phyloP scores from a whole-genome alignment of 1,140 invertebrate genomes.

The Pissodes strobi region DNA sequence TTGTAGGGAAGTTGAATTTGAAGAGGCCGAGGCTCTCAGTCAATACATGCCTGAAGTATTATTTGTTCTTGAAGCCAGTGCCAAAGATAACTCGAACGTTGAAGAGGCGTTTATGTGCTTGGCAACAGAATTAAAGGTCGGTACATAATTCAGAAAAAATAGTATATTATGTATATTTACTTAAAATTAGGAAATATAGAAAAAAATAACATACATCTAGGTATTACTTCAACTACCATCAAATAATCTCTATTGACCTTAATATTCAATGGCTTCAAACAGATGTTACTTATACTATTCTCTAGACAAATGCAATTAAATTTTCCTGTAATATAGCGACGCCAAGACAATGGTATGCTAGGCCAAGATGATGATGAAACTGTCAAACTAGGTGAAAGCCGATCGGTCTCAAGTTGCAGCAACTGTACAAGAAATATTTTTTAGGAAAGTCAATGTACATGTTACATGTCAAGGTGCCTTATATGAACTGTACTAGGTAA shows the following conservation, averaged over 20 bases:
- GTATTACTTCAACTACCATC: too few species aligned
- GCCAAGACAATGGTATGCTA: constrained; percentile 67
- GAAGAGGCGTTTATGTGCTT: constrained; percentile 88
- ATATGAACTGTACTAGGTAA: constrained; percentile 15
- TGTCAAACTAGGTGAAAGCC: constrained; percentile 64
- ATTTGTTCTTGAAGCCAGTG: constrained; percentile 87
- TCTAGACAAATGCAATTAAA: constrained; percentile 6
- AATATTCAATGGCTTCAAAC: not conserved
- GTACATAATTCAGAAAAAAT: too few species aligned
- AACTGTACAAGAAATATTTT: constrained; percentile 42
- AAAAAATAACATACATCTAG: too few species aligned
- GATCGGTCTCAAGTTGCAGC: constrained; percentile 53
- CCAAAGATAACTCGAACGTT: constrained; percentile 92
- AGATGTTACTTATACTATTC: constrained; percentile 8
- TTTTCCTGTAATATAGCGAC: constrained; percentile 58
- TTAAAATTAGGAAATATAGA: not conserved
- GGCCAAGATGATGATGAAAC: constrained; percentile 62
- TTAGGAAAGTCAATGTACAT: constrained; percentile 9
- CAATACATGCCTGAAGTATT: constrained; percentile 83
- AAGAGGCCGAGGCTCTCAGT: constrained; percentile 82
- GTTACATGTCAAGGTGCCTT: constrained; percentile 20
- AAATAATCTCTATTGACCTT: too few species aligned
- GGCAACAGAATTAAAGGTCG: constrained; percentile 81
- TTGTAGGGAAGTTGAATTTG: constrained; percentile 79
- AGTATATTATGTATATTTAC: not conserved